Evolutionary conservation across 1,140 invertebrate species (phyloP).

Genomic region (Limonius californicus): DNA sequence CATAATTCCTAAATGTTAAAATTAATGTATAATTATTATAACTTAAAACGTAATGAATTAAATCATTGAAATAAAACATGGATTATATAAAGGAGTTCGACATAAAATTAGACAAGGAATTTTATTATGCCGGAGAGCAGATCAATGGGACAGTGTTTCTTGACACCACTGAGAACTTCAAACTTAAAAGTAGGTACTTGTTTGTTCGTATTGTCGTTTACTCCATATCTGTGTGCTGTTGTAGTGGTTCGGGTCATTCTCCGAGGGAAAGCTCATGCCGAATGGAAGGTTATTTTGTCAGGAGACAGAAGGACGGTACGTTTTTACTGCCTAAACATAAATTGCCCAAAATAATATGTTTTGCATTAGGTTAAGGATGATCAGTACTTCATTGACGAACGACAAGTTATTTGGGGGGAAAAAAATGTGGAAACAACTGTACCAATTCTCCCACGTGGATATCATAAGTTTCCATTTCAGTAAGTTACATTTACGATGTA

Average conservation of each 20-base stretch:
- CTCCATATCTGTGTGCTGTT: constrained; percentile 28
- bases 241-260: constrained; percentile 71
- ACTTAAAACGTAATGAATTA: too few relatives aligned
- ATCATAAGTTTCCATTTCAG: constrained; percentile 71
- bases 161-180: constrained; percentile 73
- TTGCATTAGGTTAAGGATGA: constrained; percentile 64
- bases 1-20: too few relatives aligned
- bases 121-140: constrained; percentile 73
- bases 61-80: constrained; percentile 50
- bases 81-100: constrained; percentile 79
- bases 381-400: constrained; percentile 78
- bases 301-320: constrained; percentile 66
- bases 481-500: constrained; percentile 19
- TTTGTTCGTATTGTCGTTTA: neutral
- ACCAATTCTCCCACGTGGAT: constrained; percentile 71
- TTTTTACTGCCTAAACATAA: neutral
- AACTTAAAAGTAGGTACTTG: constrained; percentile 62
- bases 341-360: neutral
- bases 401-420: constrained; percentile 75
- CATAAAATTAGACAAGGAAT: constrained; percentile 70
- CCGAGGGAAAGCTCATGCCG: constrained; percentile 74
- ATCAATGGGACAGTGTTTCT: constrained; percentile 67
- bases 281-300: constrained; percentile 78
- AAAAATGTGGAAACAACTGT: constrained; percentile 58
- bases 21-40: too few relatives aligned